phyloP scores from a whole-genome alignment of 2,797 vertebrate genomes.

The Petrocephalus sullivani region DNA sequence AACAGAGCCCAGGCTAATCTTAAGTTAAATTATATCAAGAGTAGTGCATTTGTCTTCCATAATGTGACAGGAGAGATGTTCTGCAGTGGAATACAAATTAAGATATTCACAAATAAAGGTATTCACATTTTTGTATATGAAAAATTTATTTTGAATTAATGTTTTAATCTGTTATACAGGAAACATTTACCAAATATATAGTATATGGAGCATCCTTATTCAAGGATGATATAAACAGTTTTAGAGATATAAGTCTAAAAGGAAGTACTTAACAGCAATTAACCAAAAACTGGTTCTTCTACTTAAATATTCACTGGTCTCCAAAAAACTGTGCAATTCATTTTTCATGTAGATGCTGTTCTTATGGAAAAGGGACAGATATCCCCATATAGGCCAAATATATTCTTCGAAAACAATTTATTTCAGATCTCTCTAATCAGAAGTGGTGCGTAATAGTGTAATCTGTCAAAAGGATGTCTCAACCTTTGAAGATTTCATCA shows the following conservation, averaged over 20 bases:
- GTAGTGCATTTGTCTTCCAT: slow-evolving; percentile 71
- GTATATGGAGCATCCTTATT: not conserved
- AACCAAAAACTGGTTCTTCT: not conserved
- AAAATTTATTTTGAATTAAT: not conserved
- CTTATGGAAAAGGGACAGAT: slow-evolving; percentile 17
- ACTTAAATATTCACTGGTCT: slow-evolving; percentile 16
- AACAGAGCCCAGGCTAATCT: slow-evolving; percentile 53
- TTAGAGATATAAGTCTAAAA: not conserved
- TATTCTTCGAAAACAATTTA: slow-evolving; percentile 16
- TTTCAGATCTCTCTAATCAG: slow-evolving; percentile 21
- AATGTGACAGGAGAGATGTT: slow-evolving; percentile 55
- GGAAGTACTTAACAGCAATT: slow-evolving; percentile 1
- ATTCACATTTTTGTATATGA: not conserved
- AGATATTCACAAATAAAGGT: not conserved
- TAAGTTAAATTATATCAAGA: slow-evolving; percentile 84
- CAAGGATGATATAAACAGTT: not conserved
- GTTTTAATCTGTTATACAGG: not conserved
- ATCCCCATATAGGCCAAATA: not conserved
- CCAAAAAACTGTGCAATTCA: not conserved
- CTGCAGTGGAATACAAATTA: not conserved
- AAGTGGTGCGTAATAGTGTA: slow-evolving; percentile 23
- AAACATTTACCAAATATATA: not conserved
- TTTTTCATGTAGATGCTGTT: slow-evolving; percentile 14
- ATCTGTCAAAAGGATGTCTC: slow-evolving; percentile 21
- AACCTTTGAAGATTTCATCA: slow-evolving; percentile 28